These are phyloP conservation scores for Nymphalis io DNA, from an alignment of 1,140 invertebrate genomes.

Conservation along the genomic window DNA sequence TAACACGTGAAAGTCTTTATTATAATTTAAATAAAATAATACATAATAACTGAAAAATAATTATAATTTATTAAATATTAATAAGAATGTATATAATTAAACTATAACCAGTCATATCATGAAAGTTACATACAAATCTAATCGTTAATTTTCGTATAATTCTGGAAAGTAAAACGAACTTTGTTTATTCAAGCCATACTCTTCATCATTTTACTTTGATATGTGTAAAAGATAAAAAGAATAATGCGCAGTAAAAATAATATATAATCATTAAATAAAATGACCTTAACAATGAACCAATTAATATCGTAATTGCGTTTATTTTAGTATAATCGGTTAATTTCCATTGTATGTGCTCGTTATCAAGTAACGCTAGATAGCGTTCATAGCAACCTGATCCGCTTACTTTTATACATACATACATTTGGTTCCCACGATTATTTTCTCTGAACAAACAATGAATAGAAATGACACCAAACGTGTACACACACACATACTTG, in stretches of 20 bases:
- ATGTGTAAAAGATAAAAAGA: background rate
- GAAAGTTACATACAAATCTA: too few relatives aligned
- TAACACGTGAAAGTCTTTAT: too few relatives aligned
- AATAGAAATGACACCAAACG: background rate
- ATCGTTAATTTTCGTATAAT: too few relatives aligned
- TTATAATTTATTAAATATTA: too few relatives aligned
- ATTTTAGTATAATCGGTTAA: constrained; percentile 3
- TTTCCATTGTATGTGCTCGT: background rate
- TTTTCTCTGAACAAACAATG: background rate
- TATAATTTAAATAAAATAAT: too few relatives aligned
- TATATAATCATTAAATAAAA: background rate
- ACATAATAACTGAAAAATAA: too few relatives aligned
- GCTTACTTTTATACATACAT: background rate
- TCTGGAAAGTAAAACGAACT: background rate
- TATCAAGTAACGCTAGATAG: background rate
- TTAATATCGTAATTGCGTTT: background rate
- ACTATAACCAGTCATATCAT: too few relatives aligned
- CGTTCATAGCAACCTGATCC: background rate
- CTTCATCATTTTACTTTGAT: too few relatives aligned
- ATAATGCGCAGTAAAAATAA: background rate
- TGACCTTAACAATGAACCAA: constrained; percentile 10
- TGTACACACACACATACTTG: background rate
- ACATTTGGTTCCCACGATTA: background rate
- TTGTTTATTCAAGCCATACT: too few relatives aligned
- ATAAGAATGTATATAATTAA: too few relatives aligned